phyloP scores from a whole-genome alignment of 2,888 invertebrate genomes.

The Clitarchus hookeri region DNA sequence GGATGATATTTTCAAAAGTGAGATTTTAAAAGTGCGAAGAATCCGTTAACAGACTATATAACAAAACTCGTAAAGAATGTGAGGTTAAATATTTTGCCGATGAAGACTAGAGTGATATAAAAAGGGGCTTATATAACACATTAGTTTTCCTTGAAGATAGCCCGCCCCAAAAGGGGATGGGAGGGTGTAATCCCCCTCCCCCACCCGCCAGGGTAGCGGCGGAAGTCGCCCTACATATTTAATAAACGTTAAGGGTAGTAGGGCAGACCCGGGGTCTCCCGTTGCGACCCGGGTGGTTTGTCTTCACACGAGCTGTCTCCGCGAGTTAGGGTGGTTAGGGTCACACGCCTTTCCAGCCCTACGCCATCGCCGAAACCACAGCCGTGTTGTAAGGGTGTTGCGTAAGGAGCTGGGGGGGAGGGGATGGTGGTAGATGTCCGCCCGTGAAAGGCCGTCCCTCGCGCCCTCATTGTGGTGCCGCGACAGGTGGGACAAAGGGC shows the following conservation, averaged over 20 bases:
- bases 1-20: no score
- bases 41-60: no score
- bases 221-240: background rate
- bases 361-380: no score
- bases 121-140: no score
- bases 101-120: no score
- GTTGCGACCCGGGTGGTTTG: background rate
- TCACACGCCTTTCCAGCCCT: background rate
- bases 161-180: no score
- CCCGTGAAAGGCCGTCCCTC: background rate
- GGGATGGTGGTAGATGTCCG: background rate
- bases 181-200: background rate
- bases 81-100: no score
- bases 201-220: background rate
- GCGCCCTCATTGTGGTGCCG: background rate
- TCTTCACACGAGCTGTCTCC: constrained; percentile 6
- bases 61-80: no score
- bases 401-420: background rate
- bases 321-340: background rate
- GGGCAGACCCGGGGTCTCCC: background rate
- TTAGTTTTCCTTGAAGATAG: no score
- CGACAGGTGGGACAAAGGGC: background rate
- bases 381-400: background rate
- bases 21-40: no score
- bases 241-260: background rate